These are phyloP conservation scores for Sitobion miscanthi DNA, from an alignment of 1,140 invertebrate species.

Conservation along the genomic window DNA sequence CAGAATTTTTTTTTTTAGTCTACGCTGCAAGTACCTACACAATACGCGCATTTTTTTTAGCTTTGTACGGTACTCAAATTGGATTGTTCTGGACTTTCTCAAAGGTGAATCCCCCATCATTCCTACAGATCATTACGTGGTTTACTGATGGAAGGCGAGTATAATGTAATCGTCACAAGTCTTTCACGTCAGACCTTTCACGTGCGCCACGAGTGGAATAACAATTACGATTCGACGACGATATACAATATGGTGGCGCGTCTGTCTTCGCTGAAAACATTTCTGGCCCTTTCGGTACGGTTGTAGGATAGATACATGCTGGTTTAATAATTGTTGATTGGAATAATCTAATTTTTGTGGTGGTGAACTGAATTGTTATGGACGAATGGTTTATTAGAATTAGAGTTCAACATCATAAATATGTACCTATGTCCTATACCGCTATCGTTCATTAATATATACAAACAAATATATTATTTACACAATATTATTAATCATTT, in stretches of 20 bases:
- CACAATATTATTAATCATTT: neutral
- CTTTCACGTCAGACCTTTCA: neutral
- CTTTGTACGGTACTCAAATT: neutral
- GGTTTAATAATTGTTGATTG: neutral
- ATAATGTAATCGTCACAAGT: neutral
- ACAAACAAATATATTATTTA: too few species aligned
- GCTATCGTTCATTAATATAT: neutral
- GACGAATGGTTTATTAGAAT: neutral
- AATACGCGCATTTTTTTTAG: neutral
- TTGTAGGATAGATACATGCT: neutral
- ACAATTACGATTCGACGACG: neutral
- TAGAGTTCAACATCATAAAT: neutral
- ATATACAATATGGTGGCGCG: neutral
- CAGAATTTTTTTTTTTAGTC: neutral
- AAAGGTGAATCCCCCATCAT: neutral
- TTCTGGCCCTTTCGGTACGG: neutral
- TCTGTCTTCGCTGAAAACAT: neutral
- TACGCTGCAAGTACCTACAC: neutral
- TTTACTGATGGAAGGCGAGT: neutral
- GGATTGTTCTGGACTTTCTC: neutral
- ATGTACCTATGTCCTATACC: too few species aligned
- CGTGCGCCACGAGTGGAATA: neutral
- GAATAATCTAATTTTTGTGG: neutral
- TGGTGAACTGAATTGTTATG: neutral
- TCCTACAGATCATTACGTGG: neutral